These are phyloP conservation scores for Limosa lapponica DNA, from an alignment of 2,797 vertebrate species.

Conservation along the genomic window DNA sequence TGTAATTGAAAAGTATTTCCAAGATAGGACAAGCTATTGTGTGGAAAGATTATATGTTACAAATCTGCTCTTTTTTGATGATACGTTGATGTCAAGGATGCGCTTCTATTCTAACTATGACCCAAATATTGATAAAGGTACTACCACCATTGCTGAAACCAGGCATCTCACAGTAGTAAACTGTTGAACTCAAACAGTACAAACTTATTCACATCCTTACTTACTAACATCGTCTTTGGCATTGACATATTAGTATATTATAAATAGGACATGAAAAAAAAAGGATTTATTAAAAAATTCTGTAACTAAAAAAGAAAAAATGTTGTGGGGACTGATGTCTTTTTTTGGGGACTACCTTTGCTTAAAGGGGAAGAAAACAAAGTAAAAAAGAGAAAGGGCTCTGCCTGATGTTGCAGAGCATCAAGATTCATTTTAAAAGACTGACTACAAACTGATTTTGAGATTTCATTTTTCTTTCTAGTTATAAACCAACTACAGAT, in stretches of 20 bases:
- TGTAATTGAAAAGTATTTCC: not conserved
- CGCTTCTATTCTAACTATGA: not conserved
- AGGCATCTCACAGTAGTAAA: not conserved
- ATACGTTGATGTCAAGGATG: not conserved
- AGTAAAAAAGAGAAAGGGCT: not conserved
- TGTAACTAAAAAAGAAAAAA: not conserved
- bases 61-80: not conserved
- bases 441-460: not conserved
- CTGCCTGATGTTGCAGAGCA: not conserved
- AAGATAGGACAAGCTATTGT: not conserved
- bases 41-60: not conserved
- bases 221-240: not conserved
- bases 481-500: not conserved
- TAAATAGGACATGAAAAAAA: not conserved
- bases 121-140: not conserved
- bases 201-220: not conserved
- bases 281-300: not conserved
- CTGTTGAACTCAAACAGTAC: not conserved
- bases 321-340: not conserved
- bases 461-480: not conserved
- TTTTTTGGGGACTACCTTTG: not conserved
- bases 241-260: not conserved
- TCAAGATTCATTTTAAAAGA: not conserved
- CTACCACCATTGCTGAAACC: not conserved
- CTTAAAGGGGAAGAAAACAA: not conserved